phyloP scores from a whole-genome alignment of 2,113 vertebrate species.

The Halcyon senegalensis region DNA sequence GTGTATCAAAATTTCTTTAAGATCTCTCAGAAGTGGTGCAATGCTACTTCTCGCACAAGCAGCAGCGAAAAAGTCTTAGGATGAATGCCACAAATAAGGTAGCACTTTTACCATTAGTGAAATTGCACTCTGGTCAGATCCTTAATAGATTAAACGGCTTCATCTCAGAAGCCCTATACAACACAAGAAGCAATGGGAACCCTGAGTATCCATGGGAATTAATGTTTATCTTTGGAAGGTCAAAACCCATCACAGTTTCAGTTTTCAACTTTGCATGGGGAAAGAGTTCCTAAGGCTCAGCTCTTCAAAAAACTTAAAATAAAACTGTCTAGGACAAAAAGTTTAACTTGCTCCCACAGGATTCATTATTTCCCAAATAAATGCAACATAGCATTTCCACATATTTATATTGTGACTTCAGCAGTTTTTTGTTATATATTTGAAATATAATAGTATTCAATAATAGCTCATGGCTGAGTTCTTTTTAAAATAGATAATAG shows the following conservation, averaged over 20 bases:
- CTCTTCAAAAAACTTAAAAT: conserved; percentile 34
- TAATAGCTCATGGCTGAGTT: conserved; percentile 8
- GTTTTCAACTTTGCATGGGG: not conserved
- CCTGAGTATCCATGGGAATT: not conserved
- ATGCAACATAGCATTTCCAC: conserved; percentile 58
- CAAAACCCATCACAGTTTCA: not conserved
- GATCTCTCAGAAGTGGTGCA: not conserved
- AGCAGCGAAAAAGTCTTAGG: not conserved
- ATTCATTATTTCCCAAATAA: conserved; percentile 63
- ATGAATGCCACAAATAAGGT: not conserved
- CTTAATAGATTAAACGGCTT: not conserved
- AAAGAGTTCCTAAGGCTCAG: conserved; percentile 47
- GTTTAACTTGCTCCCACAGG: conserved; percentile 44
- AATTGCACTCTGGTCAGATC: not conserved
- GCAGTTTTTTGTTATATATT: conserved; percentile 46
- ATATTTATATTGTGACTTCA: conserved; percentile 68
- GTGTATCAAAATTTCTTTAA: rapidly evolving
- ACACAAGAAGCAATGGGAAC: rapidly evolving
- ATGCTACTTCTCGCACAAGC: not conserved
- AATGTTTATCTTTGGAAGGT: not conserved
- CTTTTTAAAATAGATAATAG: conserved; percentile 9
- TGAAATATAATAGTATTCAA: conserved; percentile 62
- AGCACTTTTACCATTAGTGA: not conserved
- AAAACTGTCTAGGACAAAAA: conserved; percentile 63
- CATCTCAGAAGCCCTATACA: not conserved